These are phyloP conservation scores for Tetranychus truncatus DNA, from an alignment of 2,888 invertebrate genomes.

Conservation along the genomic window DNA sequence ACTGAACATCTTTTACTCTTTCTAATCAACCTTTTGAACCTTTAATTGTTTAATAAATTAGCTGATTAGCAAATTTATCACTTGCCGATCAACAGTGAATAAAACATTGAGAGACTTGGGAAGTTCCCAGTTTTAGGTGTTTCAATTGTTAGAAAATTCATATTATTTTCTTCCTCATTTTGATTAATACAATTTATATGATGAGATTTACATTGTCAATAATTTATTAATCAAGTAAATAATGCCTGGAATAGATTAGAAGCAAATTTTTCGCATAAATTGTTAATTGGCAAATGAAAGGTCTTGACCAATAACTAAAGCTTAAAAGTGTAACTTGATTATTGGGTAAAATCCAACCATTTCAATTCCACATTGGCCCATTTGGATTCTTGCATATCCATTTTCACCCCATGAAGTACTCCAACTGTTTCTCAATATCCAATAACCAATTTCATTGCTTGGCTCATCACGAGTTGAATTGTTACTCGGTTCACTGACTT, in stretches of 20 bases:
- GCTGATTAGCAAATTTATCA: neutral
- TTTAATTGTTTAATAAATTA: neutral
- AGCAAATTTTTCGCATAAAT: neutral
- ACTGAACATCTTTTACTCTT: neutral
- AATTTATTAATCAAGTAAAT: too few relatives aligned
- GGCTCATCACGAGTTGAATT: neutral
- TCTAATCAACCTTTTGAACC: neutral
- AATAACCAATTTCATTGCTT: slow-evolving; percentile 37
- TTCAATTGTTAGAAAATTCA: too few relatives aligned
- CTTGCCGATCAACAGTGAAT: neutral
- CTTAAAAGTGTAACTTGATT: neutral
- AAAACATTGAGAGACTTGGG: neutral
- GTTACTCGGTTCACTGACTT: slow-evolving; percentile 26
- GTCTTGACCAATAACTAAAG: neutral
- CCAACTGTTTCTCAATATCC: slow-evolving; percentile 66
- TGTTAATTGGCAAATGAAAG: neutral
- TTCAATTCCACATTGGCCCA: slow-evolving; percentile 31
- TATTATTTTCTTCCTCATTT: too few relatives aligned
- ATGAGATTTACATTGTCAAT: too few relatives aligned
- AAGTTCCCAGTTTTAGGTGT: neutral
- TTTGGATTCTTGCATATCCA: slow-evolving; percentile 70
- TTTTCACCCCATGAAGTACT: slow-evolving; percentile 56
- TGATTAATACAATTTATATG: too few relatives aligned
- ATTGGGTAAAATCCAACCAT: neutral
- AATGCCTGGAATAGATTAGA: neutral